Conservation (phyloP, 2,888 invertebrate species). For the Stenchaetothrips biformis region DNA sequence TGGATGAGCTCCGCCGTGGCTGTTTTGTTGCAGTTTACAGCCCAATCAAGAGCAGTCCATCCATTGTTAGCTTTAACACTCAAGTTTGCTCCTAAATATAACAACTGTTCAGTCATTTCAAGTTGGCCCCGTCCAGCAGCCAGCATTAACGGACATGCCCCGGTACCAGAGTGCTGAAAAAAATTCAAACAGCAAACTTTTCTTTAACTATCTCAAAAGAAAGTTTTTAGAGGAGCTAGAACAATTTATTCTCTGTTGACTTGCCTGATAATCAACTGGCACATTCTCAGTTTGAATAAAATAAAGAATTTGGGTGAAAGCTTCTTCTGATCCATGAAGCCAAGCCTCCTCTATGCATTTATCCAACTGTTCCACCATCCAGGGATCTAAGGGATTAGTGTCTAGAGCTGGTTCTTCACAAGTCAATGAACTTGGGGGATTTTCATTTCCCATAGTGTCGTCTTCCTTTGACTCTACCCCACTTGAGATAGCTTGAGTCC, state of each 20-base stretch:
- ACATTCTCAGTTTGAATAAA: slow-evolving; percentile 74
- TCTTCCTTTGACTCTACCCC: background rate
- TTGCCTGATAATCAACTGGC: slow-evolving; percentile 59
- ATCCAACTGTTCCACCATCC: slow-evolving; percentile 43
- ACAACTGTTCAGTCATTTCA: slow-evolving; percentile 62
- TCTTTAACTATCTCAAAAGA: background rate
- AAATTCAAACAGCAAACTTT: background rate
- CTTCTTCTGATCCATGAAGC: slow-evolving; percentile 56
- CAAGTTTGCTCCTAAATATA: slow-evolving; percentile 65
- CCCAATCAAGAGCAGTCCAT: slow-evolving; percentile 69
- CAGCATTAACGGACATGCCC: slow-evolving; percentile 70
- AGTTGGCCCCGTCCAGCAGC: slow-evolving; percentile 67
- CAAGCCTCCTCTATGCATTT: slow-evolving; percentile 48
- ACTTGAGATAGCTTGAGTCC: slow-evolving; percentile 41
- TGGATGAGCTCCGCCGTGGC: slow-evolving; percentile 58
- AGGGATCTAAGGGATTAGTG: background rate
- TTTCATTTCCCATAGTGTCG: background rate
- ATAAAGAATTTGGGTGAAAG: slow-evolving; percentile 69
- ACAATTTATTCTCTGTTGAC: slow-evolving; percentile 10
- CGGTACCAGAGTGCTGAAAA: slow-evolving; percentile 57
- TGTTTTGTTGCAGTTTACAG: slow-evolving; percentile 55
- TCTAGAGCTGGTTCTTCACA: background rate
- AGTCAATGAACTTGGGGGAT: background rate
- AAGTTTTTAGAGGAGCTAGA: background rate
- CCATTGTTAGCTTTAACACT: slow-evolving; percentile 57